Conservation (phyloP, 2,113 vertebrate species). For the Candoia aspera region DNA sequence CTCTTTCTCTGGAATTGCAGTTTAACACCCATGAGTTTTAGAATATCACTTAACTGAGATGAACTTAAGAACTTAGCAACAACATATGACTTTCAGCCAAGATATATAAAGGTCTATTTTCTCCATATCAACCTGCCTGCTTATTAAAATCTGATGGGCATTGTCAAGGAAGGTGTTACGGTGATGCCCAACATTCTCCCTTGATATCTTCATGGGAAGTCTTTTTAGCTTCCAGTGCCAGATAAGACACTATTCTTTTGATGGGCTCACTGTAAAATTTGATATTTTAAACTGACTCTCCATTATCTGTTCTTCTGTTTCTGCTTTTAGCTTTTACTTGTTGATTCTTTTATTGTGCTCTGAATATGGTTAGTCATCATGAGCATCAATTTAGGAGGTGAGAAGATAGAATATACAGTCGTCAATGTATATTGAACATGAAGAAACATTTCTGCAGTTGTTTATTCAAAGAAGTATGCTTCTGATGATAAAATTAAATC, state of each 20-base stretch:
- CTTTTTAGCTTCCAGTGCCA: not conserved
- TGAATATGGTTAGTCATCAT: not conserved
- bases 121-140: not conserved
- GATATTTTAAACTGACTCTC: not conserved
- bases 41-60: not conserved
- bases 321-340: not conserved
- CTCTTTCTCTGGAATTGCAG: too few species aligned
- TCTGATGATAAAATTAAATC: not conserved
- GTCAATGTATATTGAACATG: not conserved
- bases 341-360: not conserved
- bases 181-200: not conserved
- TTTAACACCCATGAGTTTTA: too few species aligned
- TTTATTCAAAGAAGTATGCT: not conserved
- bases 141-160: not conserved
- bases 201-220: not conserved
- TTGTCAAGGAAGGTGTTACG: not conserved
- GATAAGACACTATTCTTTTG: not conserved
- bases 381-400: not conserved
- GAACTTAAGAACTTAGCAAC: not conserved
- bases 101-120: not conserved
- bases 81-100: not conserved
- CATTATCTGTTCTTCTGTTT: not conserved
- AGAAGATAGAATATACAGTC: not conserved
- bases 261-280: not conserved
- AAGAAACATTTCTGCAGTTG: not conserved